Percentiles rank a stretch among this genome's conserved stretches.
phyloP scores from a whole-genome alignment of 2,113 vertebrate genomes.

The Mustelus asterias region DNA sequence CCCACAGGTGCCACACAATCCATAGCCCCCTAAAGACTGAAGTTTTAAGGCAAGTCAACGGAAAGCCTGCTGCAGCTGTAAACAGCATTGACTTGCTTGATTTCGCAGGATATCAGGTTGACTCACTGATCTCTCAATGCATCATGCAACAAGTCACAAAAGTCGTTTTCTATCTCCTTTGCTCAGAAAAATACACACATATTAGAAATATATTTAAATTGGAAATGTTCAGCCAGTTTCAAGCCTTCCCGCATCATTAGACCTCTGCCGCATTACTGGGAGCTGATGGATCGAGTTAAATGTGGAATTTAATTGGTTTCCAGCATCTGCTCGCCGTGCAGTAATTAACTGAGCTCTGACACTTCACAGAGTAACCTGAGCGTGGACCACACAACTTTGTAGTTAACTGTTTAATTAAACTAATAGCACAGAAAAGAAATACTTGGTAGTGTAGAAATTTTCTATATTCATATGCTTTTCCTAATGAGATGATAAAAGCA shows the following conservation, averaged over 20 bases:
- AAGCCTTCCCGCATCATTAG: not conserved
- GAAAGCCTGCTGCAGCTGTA: not conserved
- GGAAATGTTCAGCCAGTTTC: not conserved
- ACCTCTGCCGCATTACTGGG: not conserved
- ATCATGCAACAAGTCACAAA: not conserved
- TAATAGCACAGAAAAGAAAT: constrained; percentile 36
- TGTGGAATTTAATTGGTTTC: constrained; percentile 31
- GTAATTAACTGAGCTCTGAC: not conserved
- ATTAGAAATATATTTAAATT: not conserved
- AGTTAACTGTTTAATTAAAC: constrained; percentile 38
- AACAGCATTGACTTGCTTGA: not conserved
- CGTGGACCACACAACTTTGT: constrained; percentile 38
- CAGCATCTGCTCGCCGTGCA: constrained; percentile 19
- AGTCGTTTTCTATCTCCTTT: not conserved
- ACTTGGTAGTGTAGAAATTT: constrained; percentile 39
- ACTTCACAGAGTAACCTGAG: not conserved
- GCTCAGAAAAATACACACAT: not conserved
- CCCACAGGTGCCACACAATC: not conserved
- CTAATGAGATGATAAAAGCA: constrained; percentile 39
- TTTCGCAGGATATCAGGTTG: not conserved
- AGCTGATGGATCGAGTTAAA: constrained; percentile 7
- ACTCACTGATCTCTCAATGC: not conserved
- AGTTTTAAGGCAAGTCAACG: not conserved
- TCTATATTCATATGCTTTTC: constrained; percentile 40
- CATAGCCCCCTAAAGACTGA: not conserved